Base-by-base conservation (phyloP, 2,113 vertebrate genomes). In the Triplophysa rosa region DNA sequence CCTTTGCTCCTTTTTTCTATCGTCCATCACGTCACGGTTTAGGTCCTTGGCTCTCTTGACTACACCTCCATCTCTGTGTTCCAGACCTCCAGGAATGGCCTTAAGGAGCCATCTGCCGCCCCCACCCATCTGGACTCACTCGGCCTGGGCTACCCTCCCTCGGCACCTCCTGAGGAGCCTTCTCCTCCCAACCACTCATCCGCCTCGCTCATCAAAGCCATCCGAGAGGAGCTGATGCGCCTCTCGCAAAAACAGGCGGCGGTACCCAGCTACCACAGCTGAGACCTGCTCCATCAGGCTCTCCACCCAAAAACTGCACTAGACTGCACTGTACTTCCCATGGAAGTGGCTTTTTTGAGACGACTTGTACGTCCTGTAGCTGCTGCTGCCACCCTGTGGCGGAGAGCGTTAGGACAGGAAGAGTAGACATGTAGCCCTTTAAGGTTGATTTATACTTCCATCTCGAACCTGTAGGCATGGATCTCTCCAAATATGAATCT, bases 141-240 rank as follows among this genome's bases (percentile, higher is more conserved):
- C 0, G 92, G 92, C 64, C 87, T 91, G 86, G 93, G 94, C 78
- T 98, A 96, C 87, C 86, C 93, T 78, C 90, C 94, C 59, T 92
- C 93, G 86, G 94, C 94, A 67, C 86, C 80, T 1, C 93, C 94
- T 10, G 93, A 95, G 84, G 95, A 96, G 67, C 91, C 93, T 8
- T 92, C 95, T 72, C 95, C 95, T 70, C 95, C 97, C 0, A 88
- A 93, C 70, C 96, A 98, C 88, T 98, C 98, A 0, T 99, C 98
- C 0, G 95, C 98, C 77, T 99, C 98, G 21, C 95, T 99, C 89
- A 99, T 99, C 91, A 98, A 98, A 93, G 98, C 97, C 82, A 99
- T 99, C 88, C 93, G 98, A 40, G 98, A 98, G 93, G 98, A 99
- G 92, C 95, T 99, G 58, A 89, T 98, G 59, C 96, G 98, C 14